Percentiles rank a stretch among this genome's conserved stretches.
Conservation (phyloP, 2,797 vertebrate species). For the Mus spretus region DNA sequence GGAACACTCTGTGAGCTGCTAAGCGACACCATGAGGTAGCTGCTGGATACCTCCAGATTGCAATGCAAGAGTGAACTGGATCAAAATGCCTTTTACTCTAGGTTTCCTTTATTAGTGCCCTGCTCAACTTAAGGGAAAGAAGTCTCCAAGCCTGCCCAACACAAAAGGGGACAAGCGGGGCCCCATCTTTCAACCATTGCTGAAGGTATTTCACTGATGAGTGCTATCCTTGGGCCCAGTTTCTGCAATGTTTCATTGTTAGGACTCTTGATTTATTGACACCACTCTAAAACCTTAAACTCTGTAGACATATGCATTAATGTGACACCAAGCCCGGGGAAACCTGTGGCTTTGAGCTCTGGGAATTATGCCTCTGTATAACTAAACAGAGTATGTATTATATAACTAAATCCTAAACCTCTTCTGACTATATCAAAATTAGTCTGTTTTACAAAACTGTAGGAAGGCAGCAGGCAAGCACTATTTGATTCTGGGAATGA, state of each 20-base stretch:
- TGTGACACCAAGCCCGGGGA: slow-evolving; percentile 27
- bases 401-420: slow-evolving; percentile 51
- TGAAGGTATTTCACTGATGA: neutral
- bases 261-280: neutral
- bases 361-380: slow-evolving; percentile 1
- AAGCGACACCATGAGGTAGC: neutral
- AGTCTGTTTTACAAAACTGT: slow-evolving; percentile 17
- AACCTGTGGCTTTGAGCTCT: slow-evolving; percentile 15
- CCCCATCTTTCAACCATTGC: neutral
- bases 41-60: neutral
- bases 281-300: slow-evolving; percentile 32
- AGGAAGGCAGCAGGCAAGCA: neutral
- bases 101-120: neutral
- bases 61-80: neutral
- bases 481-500: slow-evolving; percentile 40
- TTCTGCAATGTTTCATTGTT: neutral
- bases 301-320: neutral
- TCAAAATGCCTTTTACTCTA: neutral
- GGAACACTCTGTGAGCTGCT: neutral
- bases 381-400: neutral
- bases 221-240: neutral
- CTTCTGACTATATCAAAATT: slow-evolving; percentile 2
- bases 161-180: neutral
- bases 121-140: neutral
- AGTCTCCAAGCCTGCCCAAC: neutral